Evolutionary conservation across 2,888 invertebrate genomes (phyloP), one percentile per base, ranked within the genome.

Genomic region (Keiferia lycopersicella): DNA sequence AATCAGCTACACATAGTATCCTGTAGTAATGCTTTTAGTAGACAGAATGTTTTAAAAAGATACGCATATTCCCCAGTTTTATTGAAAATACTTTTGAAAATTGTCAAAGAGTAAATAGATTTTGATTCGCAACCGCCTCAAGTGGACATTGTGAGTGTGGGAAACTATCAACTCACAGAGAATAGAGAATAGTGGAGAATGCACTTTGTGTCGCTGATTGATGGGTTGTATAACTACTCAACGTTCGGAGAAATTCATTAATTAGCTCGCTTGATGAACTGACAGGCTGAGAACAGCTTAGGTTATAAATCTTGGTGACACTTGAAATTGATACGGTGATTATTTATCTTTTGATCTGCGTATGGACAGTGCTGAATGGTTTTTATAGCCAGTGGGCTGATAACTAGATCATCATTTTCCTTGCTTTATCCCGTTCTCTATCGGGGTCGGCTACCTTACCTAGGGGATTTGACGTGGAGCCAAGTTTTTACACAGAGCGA

Each of bases 241-340:
- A 22, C 11, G 51, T 53, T 53, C 51, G 51, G 51, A 53, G 51
- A 53, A 53, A 26, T 53, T 53, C 51, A 53, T 22, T 53, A 53
- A 53, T 53, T 53, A 22, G 14, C 22, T 53, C 51, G 8, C 22
- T 53, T 22, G 51, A 53, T 53, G 51, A 26, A 14, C 22, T 22
- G 45, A 45, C 45, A 45, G 0, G 14, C 41, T 8, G 45, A 11
- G 4, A 16, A 45, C 16, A 45, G 16, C 45, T 4, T 34, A 45
- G n/a, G 16, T 45, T 45, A 45, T 45, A 45, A 16, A 45, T 45
- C 45, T n/a, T 45, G 45, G 2, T 45, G 45, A n/a, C 45, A 41
- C 41, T 41, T 41, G 41, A 41, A 41, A 41, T n/a, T 2, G 26
- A 26, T 26, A 26, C 26, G 26, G 26, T 6, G 41, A 41, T 41